A percentile compares a stretch with the other conserved stretches of the same genome.
These are phyloP conservation scores for Galerucella calmariensis DNA, from an alignment of 2,888 invertebrate genomes.

Conservation along the genomic window DNA sequence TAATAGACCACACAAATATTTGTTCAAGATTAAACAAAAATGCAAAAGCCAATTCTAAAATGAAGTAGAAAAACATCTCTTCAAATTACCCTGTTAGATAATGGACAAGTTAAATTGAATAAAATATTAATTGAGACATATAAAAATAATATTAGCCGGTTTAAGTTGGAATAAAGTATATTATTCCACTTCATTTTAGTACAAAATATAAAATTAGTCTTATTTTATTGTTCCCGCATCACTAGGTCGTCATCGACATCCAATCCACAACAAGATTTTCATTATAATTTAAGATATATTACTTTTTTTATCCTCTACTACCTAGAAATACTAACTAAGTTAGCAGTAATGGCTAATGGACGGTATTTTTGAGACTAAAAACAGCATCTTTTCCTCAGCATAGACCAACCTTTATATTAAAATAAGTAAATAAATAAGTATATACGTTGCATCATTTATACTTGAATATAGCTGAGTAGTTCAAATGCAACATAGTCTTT, in stretches of 20 bases:
- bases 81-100: neutral
- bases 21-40: neutral
- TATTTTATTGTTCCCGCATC: constrained; percentile 13
- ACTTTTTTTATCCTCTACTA: constrained; percentile 50
- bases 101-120: neutral
- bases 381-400: constrained; percentile 38
- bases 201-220: neutral
- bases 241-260: constrained; percentile 13
- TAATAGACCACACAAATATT: neutral
- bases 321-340: constrained; percentile 55
- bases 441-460: neutral
- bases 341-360: constrained; percentile 61
- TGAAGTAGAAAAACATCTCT: constrained; percentile 5
- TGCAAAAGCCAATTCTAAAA: neutral
- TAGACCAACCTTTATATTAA: neutral
- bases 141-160: neutral
- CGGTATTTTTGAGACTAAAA: constrained; percentile 61
- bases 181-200: constrained; percentile 10
- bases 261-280: constrained; percentile 17
- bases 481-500: neutral
- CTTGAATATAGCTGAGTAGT: neutral
- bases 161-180: neutral
- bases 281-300: constrained; percentile 38
- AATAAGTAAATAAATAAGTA: neutral
- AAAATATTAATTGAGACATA: no score